Base-by-base conservation (phyloP, 2,797 vertebrate species). In the Pempheris klunzingeri region DNA sequence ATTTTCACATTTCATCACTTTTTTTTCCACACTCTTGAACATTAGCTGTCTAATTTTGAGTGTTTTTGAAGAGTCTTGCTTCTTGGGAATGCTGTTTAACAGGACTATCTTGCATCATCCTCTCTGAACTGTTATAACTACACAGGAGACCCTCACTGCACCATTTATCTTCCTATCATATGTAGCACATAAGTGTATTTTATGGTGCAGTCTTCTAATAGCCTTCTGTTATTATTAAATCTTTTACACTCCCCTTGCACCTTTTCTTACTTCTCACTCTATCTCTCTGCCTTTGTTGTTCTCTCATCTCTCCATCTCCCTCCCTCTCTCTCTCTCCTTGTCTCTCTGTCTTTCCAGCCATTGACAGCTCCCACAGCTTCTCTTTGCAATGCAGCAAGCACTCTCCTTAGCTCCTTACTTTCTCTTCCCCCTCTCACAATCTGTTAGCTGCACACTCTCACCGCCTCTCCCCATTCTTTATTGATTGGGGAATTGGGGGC, bases 381-480 rank as follows among this genome's bases (percentile, higher is more conserved):
- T 87, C 78, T 78, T 87, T 87, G 74, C 80, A 71, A 83, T 80
- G 78, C 87, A 85, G 61, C 28, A 41, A 53, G 46, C 47, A 38
- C 65, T 68, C 78, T 71, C 49, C 68, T 49, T 47, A 44, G n/a
- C 67, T 75, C 18, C 57, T 71, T 54, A 24, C 52, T 30, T 54
- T 73, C 50, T 72, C 59, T 60, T 28, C 58, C 46, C 57, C 57
- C 80, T 54, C 77, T 81, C 87, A 84, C 92, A 94, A 92, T 93
- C 92, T 90, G 93, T 93, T 92, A 80, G 89, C 88, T 81, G 80
- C 85, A 88, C 84, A 84, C 86, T 89, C 86, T 81, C 41, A 46
- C 80, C 34, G 76, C 76, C 76, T 84, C 79, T 38, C 49, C 80
- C 78, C 91, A 95, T 95, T 93, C 93, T 94, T 94, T 95, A 95